phyloP scores from a whole-genome alignment of 2,888 invertebrate species.

The Belgica antarctica region DNA sequence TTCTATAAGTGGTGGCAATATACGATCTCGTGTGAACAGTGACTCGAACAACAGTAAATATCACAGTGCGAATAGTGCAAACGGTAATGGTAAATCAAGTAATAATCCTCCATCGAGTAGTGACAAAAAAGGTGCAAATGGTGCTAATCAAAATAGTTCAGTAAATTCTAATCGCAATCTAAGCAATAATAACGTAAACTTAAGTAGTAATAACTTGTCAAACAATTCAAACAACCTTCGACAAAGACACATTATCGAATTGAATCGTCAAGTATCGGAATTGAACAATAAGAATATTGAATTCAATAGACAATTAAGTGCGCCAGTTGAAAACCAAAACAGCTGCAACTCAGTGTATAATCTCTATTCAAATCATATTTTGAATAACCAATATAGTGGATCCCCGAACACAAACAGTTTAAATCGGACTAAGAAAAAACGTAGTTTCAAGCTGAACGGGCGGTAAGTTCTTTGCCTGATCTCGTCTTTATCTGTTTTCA shows the following conservation, averaged over 20 bases:
- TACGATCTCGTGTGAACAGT: slow-evolving; percentile 52
- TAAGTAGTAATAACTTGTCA: slow-evolving; percentile 42
- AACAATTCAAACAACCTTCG: slow-evolving; percentile 28
- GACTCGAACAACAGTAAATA: slow-evolving; percentile 50
- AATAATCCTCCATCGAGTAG: slow-evolving; percentile 43
- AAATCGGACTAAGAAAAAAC: slow-evolving; percentile 47
- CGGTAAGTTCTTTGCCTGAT: too few species aligned
- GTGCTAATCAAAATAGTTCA: slow-evolving; percentile 44
- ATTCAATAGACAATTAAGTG: slow-evolving; percentile 55
- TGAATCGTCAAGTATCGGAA: slow-evolving; percentile 44
- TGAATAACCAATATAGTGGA: slow-evolving; percentile 42
- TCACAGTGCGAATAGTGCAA: slow-evolving; percentile 33
- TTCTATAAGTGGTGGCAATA: slow-evolving; percentile 48
- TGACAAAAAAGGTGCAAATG: slow-evolving; percentile 44
- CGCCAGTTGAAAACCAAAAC: slow-evolving; percentile 51
- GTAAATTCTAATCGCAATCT: slow-evolving; percentile 44
- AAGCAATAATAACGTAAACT: slow-evolving; percentile 43
- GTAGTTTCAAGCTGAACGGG: slow-evolving; percentile 50
- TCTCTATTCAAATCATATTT: slow-evolving; percentile 44
- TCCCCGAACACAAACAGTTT: slow-evolving; percentile 48
- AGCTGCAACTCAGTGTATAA: slow-evolving; percentile 45
- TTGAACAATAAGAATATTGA: slow-evolving; percentile 50
- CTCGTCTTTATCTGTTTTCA: too few species aligned
- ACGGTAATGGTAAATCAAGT: slow-evolving; percentile 31
- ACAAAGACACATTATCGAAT: slow-evolving; percentile 43